Evolutionary conservation across 2,888 invertebrate genomes (phyloP).

Genomic region (Allygus modestus): DNA sequence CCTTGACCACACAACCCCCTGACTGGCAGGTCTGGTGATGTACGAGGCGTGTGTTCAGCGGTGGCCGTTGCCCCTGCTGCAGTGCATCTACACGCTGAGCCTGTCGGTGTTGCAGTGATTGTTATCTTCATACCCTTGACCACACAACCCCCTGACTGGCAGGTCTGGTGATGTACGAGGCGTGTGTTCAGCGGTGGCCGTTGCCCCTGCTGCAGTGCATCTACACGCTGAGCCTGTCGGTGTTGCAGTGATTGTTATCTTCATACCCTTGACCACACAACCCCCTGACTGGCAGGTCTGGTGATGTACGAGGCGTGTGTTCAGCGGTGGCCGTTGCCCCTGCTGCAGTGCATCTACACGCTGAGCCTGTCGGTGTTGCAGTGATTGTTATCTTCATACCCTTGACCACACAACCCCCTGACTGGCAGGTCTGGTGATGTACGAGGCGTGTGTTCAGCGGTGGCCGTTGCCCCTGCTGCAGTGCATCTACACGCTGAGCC

Average conservation of each 20-base stretch:
- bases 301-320: conserved; percentile 73
- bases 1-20: background rate
- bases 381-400: too few species aligned
- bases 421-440: too few species aligned
- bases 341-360: conserved; percentile 73
- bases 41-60: conserved; percentile 73
- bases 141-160: too few species aligned
- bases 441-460: too few species aligned
- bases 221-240: conserved; percentile 75
- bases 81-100: conserved; percentile 74
- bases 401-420: too few species aligned
- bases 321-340: conserved; percentile 72
- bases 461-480: too few species aligned
- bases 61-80: conserved; percentile 72
- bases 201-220: conserved; percentile 71
- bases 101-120: conserved; percentile 76
- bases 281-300: too few species aligned
- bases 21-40: conserved; percentile 66
- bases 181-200: conserved; percentile 73
- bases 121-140: conserved; percentile 76
- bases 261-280: too few species aligned
- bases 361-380: conserved; percentile 75
- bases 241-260: too few species aligned
- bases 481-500: too few species aligned
- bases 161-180: conserved; percentile 71